Conservation (phyloP, 2,888 invertebrate species). For the Caenorhabditis drosophilae region DNA sequence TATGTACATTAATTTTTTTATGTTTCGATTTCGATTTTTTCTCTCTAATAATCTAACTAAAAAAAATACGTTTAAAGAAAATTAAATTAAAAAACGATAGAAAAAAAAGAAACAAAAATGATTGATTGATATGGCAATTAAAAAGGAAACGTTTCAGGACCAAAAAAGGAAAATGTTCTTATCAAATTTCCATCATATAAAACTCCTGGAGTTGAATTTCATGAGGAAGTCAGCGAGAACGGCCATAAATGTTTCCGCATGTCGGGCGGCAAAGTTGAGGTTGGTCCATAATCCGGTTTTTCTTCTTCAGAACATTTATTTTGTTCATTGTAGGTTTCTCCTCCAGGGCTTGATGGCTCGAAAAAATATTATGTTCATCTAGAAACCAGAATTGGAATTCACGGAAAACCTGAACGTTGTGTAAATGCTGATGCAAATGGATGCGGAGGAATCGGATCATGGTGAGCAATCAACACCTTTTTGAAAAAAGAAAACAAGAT, state of each 20-base stretch:
- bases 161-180: slow-evolving; percentile 56
- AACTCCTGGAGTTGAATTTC: slow-evolving; percentile 52
- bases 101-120: too few relatives aligned
- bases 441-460: slow-evolving; percentile 68
- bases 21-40: too few relatives aligned
- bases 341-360: slow-evolving; percentile 52
- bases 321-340: slow-evolving; percentile 20
- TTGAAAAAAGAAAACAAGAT: neutral
- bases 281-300: slow-evolving; percentile 12
- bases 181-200: slow-evolving; percentile 69
- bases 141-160: slow-evolving; percentile 48
- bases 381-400: slow-evolving; percentile 67
- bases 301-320: neutral
- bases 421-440: slow-evolving; percentile 67
- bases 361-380: slow-evolving; percentile 67
- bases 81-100: too few relatives aligned
- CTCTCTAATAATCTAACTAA: too few relatives aligned
- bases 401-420: slow-evolving; percentile 68
- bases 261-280: slow-evolving; percentile 67
- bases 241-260: slow-evolving; percentile 67
- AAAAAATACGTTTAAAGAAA: too few relatives aligned
- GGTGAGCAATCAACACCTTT: slow-evolving; percentile 34
- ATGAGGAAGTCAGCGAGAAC: slow-evolving; percentile 47
- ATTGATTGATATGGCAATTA: too few relatives aligned
- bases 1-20: too few relatives aligned